Conservation (phyloP, 1,140 invertebrate genomes). For the Drosophila kurseongensis region DNA sequence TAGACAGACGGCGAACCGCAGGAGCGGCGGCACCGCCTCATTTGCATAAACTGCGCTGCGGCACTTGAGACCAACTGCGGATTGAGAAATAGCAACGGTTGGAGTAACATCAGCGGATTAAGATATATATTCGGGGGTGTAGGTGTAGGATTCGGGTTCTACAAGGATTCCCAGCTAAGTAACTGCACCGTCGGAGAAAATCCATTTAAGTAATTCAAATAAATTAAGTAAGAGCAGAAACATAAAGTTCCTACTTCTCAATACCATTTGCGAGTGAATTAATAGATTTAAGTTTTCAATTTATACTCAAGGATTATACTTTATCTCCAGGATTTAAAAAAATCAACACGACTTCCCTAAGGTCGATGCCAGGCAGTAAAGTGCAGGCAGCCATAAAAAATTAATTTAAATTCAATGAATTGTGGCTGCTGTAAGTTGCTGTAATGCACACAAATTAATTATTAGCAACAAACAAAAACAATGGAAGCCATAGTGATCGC, state of each 20-base stretch:
- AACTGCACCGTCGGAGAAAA: conserved; percentile 2
- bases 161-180: conserved; percentile 5
- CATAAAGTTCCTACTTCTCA: not conserved
- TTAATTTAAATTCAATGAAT: conserved; percentile 60
- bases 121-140: conserved; percentile 17
- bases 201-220: conserved; percentile 39
- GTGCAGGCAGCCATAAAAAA: conserved; percentile 51
- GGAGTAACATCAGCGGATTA: conserved; percentile 11
- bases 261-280: not conserved
- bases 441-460: conserved; percentile 71
- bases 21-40: conserved; percentile 41
- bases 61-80: conserved; percentile 29
- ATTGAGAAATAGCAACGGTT: conserved; percentile 34
- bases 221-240: not conserved
- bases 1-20: conserved; percentile 38
- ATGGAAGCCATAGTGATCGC: conserved; percentile 14
- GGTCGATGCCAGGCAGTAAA: conserved; percentile 4
- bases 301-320: too few species aligned
- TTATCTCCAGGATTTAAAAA: too few species aligned
- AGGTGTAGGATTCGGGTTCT: not conserved
- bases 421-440: conserved; percentile 37
- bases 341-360: too few species aligned
- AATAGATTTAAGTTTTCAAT: too few species aligned
- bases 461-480: conserved; percentile 52
- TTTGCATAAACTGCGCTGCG: conserved; percentile 66